Evolutionary conservation across 2,888 invertebrate genomes (phyloP).

Genomic region (Drosophila leonis): DNA sequence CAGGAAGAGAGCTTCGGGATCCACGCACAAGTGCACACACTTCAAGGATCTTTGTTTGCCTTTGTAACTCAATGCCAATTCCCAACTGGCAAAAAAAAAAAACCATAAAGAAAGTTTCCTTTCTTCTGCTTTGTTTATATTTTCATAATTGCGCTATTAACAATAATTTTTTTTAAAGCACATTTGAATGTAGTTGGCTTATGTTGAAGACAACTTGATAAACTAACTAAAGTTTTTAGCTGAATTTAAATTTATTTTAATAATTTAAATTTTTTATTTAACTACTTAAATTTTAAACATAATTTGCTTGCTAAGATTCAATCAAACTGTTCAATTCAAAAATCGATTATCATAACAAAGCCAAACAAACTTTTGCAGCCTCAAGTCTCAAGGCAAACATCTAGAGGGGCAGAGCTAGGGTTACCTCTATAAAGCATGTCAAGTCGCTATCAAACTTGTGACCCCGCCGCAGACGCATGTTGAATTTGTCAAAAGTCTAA

Average conservation of each 20-base stretch:
- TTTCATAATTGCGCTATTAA: slow-evolving; percentile 21
- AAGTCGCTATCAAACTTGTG: slow-evolving; percentile 12
- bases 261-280: neutral
- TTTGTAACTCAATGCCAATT: slow-evolving; percentile 47
- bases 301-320: neutral
- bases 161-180: neutral
- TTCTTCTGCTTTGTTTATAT: slow-evolving; percentile 4
- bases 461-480: slow-evolving; percentile 14
- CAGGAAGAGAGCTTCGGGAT: slow-evolving; percentile 24
- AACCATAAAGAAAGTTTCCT: slow-evolving; percentile 14
- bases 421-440: neutral
- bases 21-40: slow-evolving; percentile 35
- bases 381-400: slow-evolving; percentile 17
- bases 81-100: slow-evolving; percentile 8
- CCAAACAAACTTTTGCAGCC: neutral
- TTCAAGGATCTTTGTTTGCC: slow-evolving; percentile 65
- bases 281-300: neutral
- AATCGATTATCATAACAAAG: slow-evolving; percentile 17
- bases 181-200: neutral
- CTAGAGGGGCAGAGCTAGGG: neutral
- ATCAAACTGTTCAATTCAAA: neutral
- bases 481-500: slow-evolving; percentile 32
- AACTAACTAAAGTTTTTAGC: neutral
- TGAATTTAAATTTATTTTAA: neutral
- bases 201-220: neutral